Evolutionary conservation across 2,113 vertebrate species (phyloP).

Genomic region (Eulacestoma nigropectus): DNA sequence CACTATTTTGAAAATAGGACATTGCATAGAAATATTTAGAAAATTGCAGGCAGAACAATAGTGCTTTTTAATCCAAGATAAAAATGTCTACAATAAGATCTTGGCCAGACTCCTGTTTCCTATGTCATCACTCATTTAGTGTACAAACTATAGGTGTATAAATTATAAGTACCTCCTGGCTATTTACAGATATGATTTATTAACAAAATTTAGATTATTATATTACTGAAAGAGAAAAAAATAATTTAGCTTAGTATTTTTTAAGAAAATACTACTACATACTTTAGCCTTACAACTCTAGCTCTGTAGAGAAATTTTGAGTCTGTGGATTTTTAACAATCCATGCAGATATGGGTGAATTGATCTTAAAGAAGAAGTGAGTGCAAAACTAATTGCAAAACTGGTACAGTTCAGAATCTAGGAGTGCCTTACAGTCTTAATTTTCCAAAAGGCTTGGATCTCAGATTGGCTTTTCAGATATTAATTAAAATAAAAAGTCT

Average conservation of each 20-base stretch:
- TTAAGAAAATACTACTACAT: neutral
- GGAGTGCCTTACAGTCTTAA: neutral
- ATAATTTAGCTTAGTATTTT: neutral
- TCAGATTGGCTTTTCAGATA: neutral
- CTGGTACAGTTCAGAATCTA: neutral
- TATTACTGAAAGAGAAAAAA: neutral
- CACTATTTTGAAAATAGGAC: neutral
- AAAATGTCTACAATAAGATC: neutral
- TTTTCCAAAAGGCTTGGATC: neutral
- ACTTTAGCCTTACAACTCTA: neutral
- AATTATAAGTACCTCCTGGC: neutral
- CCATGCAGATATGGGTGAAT: neutral
- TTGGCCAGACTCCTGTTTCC: neutral
- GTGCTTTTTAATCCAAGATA: neutral
- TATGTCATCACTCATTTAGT: neutral
- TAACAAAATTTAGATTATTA: neutral
- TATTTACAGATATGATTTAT: neutral
- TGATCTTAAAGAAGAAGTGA: neutral
- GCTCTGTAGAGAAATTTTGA: neutral
- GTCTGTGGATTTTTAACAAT: neutral
- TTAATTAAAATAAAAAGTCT: neutral
- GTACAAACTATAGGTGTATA: neutral
- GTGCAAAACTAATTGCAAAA: neutral
- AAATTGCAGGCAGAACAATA: neutral
- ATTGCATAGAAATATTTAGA: neutral